phyloP scores from a whole-genome alignment of 2,888 invertebrate genomes.

The Brachyptera putata region DNA sequence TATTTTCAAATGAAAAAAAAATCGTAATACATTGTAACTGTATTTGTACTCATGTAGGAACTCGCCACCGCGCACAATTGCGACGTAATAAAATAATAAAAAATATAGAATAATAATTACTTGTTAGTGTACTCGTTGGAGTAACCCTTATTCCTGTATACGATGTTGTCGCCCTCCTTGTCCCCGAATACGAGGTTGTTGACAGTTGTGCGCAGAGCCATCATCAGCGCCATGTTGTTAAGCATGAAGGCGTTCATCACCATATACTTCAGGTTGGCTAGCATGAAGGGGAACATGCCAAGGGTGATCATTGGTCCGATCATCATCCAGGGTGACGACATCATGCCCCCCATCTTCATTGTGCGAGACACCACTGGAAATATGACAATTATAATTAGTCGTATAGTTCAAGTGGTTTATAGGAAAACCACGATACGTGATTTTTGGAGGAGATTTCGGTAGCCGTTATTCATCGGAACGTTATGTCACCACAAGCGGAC shows the following conservation, averaged over 20 bases:
- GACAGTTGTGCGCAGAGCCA: conserved; percentile 38
- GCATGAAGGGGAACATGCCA: conserved; percentile 34
- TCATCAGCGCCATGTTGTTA: conserved; percentile 39
- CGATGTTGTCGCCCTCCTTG: conserved; percentile 34
- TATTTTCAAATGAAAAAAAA: too few species aligned
- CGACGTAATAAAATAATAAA: too few species aligned
- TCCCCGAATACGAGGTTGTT: conserved; percentile 39
- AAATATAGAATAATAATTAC: too few species aligned
- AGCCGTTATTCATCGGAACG: too few species aligned
- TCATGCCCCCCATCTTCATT: conserved; percentile 23
- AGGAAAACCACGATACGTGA: too few species aligned
- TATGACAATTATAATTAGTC: too few species aligned
- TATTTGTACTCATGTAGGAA: too few species aligned
- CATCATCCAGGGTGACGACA: conserved; percentile 34
- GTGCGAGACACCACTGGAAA: conserved; percentile 10
- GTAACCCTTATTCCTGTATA: conserved; percentile 39
- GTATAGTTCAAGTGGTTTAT: too few species aligned
- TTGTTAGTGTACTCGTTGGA: conserved; percentile 14
- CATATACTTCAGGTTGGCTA: conserved; percentile 38
- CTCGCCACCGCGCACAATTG: too few species aligned
- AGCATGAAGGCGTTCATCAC: conserved; percentile 39
- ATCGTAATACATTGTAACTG: too few species aligned
- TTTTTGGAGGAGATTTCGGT: too few species aligned
- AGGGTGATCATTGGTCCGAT: conserved; percentile 34
- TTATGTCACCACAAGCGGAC: too few species aligned